phyloP scores from a whole-genome alignment of 2,113 vertebrate genomes.

The Onychorhynchus coronatus region DNA sequence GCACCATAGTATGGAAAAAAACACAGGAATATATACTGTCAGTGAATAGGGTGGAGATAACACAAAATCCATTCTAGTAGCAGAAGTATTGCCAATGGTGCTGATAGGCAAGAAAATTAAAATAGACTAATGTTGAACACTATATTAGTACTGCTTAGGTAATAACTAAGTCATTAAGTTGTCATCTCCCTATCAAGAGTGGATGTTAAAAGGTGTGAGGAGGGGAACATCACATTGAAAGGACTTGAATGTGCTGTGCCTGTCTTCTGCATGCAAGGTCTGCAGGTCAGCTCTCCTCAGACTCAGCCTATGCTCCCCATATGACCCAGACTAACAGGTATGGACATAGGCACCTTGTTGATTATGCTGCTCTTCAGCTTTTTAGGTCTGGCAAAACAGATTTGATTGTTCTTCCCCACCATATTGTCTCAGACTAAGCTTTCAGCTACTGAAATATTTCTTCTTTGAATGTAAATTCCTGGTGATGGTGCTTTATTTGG shows the following conservation, averaged over 20 bases:
- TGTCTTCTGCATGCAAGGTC: neutral
- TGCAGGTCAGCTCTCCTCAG: neutral
- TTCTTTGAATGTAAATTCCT: neutral
- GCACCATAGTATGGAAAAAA: neutral
- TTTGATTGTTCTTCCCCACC: neutral
- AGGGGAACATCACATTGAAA: neutral
- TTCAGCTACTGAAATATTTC: neutral
- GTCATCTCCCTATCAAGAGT: neutral
- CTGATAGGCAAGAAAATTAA: neutral
- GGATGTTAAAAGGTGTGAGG: neutral
- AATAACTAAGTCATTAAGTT: neutral
- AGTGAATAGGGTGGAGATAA: neutral
- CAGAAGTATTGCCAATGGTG: neutral
- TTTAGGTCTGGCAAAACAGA: neutral
- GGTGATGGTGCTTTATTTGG: neutral
- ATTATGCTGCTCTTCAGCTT: neutral
- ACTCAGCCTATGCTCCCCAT: neutral
- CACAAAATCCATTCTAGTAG: neutral
- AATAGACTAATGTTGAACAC: neutral
- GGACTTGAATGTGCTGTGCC: neutral
- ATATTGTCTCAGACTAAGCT: neutral
- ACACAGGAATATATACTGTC: neutral
- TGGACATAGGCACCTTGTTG: neutral
- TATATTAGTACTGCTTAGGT: neutral
- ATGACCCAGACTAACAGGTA: neutral